Conservation (phyloP, 2,888 invertebrate species). For the Eretmocerus hayati region DNA sequence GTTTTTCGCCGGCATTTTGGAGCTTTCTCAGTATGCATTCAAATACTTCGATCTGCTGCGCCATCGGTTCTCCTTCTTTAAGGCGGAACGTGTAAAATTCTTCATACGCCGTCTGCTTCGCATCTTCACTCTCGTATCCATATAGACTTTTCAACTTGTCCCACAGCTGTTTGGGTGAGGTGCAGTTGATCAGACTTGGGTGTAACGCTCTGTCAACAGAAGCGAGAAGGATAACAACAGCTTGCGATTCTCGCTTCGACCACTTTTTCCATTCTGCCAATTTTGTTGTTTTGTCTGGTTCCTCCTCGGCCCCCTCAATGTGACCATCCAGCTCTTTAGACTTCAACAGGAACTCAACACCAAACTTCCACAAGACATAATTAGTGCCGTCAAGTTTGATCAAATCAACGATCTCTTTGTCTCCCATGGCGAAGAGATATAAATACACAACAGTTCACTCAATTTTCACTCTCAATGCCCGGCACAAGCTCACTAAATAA, state of each 20-base stretch:
- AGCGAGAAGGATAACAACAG: constrained; percentile 5
- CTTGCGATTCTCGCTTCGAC: background rate
- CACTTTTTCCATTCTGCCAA: background rate
- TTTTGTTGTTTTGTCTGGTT: constrained; percentile 1
- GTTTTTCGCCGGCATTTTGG: constrained; percentile 5
- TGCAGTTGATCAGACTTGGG: constrained; percentile 3
- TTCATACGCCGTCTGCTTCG: constrained; percentile 4
- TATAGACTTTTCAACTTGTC: constrained; percentile 4
- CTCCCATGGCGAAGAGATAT: constrained; percentile 9
- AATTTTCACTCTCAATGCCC: too few relatives aligned
- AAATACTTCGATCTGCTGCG: constrained; percentile 3
- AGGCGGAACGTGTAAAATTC: constrained; percentile 7
- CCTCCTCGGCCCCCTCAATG: background rate
- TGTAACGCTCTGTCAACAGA: constrained; percentile 5
- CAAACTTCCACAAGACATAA: constrained; percentile 14
- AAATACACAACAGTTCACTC: too few relatives aligned
- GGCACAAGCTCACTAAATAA: too few relatives aligned
- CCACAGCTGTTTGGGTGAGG: constrained; percentile 1
- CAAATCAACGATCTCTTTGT: constrained; percentile 6
- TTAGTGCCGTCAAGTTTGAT: constrained; percentile 14
- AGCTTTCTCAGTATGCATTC: constrained; percentile 10
- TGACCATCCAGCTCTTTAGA: constrained; percentile 1
- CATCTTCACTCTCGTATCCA: constrained; percentile 3
- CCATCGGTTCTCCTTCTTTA: constrained; percentile 3
- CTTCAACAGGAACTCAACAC: constrained; percentile 7